Evolutionary conservation across 2,888 invertebrate genomes (phyloP), one percentile per base, ranked within the genome.

Genomic region (Lithophane ornitopus): DNA sequence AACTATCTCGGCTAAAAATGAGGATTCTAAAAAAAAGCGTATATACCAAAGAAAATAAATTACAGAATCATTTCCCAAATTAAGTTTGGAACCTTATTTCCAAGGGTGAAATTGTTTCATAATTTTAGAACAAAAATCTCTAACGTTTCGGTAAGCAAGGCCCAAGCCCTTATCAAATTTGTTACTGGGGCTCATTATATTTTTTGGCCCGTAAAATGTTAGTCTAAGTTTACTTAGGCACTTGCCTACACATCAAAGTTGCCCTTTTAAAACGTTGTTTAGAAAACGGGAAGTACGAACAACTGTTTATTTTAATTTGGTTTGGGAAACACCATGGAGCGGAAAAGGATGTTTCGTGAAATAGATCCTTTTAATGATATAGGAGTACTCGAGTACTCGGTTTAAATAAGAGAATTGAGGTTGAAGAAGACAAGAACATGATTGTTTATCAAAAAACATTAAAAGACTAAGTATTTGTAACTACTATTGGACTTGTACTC

Each of bases 1-100:
- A 58, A 58, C 62, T 58, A 63, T 54, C 22, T 34, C 26, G 4
- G 12, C 26, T 14, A 54, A 63, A 63, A 70, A 49, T 14, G 11
- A 59, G 46, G 44, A 49, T n/a, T 56, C 26, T 26, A 52, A 76
- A 59, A 54, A 54, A 74, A 67, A 59, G n/a, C 34, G 46, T 66
- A 49, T 41, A 56, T 61, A 34, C 65, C 46, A 87, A 89, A 81
- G 82, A 82, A 85, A 89, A 88, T 87, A 89, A 87, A 88, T 88
- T 85, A 78, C 77, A 78, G 81, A 87, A 86, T 87, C 82, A 85
- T 89, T 87, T 87, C 81, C 71, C 73, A 86, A 90, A 90, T 89
- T 89, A 81, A 78, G 78, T 87, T 87, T 65, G 28, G 77, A 80
- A 85, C 74, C 77, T 81, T 81, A 81, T 84, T 80, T 83, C 79